Base-by-base conservation (phyloP, 2,888 invertebrate species). In the Thymelicus lineola region DNA sequence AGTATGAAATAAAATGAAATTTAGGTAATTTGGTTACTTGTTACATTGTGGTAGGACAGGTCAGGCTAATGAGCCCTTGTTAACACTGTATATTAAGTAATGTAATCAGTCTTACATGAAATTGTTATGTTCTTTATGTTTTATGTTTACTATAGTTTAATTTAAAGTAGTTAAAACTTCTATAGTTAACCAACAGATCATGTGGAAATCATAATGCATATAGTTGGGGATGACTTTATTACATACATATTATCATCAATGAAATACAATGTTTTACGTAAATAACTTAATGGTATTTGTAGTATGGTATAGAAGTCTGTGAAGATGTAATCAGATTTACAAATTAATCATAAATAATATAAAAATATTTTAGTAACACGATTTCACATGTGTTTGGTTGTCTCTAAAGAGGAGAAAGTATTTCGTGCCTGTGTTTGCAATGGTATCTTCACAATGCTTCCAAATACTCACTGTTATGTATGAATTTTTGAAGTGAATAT, bases 1-100 rank as follows among this genome's bases (percentile, higher is more conserved):
- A 90, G 82, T 87, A 93, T 93, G 93, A 91, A 90, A 89, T 92
- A 93, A 93, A 87, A 93, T 93, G 93, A 92, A 90, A 93, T 86
- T 87, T 91, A 89, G 93, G 93, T 93, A 76, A 62, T 35, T 67
- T 64, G 59, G 28, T 62, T 20, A n/a, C 61, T 59, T 70, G 61
- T 70, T 71, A 71, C 65, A 75, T 59, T 58, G 45, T 69, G 17
- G 66, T 12, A 48, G 55, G 72, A 72, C 72, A 77, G 72, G 75
- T 77, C 76, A 72, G 69, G 71, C 74, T 75, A 65, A 53, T 36
- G n/a, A 59, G 38, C 6, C 38, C 15, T 55, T 46, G 35, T 61
- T 68, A 15, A 9, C 42, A 45, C 42, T 46, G 38, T 28, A 59
- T 58, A 15, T 53, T 50, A 53, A 50, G 38, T 48, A 58, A n/a